phyloP scores from a whole-genome alignment of 2,797 vertebrate genomes.

The Urophycis tenuis region DNA sequence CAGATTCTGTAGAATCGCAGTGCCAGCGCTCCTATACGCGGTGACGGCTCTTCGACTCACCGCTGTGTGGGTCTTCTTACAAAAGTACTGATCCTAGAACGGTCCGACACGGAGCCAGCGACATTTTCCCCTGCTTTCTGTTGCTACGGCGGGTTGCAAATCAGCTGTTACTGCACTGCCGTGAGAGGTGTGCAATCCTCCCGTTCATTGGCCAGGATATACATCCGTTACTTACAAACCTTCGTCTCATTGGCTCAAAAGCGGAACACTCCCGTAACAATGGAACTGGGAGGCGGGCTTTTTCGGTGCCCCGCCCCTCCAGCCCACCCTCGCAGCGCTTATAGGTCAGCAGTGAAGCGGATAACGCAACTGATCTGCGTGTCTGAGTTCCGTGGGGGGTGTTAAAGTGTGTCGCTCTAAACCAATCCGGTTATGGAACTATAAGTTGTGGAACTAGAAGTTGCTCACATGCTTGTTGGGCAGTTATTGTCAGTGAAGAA shows the following conservation, averaged over 20 bases:
- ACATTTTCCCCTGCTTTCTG: conserved; percentile 66
- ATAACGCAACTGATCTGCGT: no score
- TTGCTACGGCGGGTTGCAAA: conserved; percentile 70
- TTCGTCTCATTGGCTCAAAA: conserved; percentile 37
- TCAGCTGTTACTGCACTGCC: conserved; percentile 57
- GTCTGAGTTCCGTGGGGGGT: no score
- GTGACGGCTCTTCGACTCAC: conserved; percentile 68
- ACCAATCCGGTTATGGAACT: neutral
- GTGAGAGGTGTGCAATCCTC: conserved; percentile 23
- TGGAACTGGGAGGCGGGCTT: neutral
- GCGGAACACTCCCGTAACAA: no score
- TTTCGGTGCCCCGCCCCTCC: neutral
- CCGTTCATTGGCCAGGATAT: conserved; percentile 43
- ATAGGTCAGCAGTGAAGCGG: neutral
- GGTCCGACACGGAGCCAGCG: conserved; percentile 59
- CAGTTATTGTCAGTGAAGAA: neutral
- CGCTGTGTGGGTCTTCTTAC: conserved; percentile 44
- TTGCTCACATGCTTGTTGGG: neutral
- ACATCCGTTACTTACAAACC: conserved; percentile 23
- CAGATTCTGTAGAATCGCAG: neutral
- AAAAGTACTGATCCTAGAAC: conserved; percentile 76
- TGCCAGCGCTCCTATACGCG: conserved; percentile 38
- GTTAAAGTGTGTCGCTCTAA: neutral
- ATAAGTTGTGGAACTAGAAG: neutral
- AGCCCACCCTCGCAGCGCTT: neutral